phyloP scores from a whole-genome alignment of 1,140 invertebrate species.

The Yoshiicerus persimilis region DNA sequence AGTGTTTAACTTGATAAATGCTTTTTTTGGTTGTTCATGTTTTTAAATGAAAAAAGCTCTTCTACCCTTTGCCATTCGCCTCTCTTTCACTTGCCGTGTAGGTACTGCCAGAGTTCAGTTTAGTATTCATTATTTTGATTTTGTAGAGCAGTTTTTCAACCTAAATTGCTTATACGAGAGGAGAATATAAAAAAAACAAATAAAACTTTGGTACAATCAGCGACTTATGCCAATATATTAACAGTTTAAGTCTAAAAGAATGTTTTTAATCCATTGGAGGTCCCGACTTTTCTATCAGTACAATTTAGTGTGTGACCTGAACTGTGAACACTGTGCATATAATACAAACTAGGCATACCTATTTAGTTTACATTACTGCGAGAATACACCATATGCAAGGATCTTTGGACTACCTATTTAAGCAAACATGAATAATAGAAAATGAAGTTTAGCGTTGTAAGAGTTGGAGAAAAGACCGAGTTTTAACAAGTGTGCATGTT shows the following conservation, averaged over 20 bases:
- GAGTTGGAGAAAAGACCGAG: not conserved
- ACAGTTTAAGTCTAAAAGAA: not conserved
- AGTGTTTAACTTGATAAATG: not conserved
- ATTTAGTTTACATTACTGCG: too few relatives aligned
- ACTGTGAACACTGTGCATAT: too few relatives aligned
- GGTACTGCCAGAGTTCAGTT: not conserved
- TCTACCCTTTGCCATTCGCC: not conserved
- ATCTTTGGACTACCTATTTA: not conserved
- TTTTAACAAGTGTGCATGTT: not conserved
- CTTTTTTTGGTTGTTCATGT: not conserved
- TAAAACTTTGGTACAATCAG: not conserved
- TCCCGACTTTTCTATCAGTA: not conserved
- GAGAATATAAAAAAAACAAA: not conserved
- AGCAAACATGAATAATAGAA: not conserved
- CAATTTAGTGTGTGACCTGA: not conserved
- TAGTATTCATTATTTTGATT: conserved; percentile 16
- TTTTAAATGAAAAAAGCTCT: not conserved
- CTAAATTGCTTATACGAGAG: not conserved
- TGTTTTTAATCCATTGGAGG: not conserved
- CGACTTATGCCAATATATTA: not conserved
- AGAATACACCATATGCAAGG: too few relatives aligned
- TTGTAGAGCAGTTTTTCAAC: conserved; percentile 10
- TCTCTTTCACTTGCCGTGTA: not conserved
- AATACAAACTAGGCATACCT: too few relatives aligned
- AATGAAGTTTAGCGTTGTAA: not conserved